Percentiles rank a stretch among this genome's conserved stretches.
Conservation (phyloP, 2,113 vertebrate genomes). For the Corythoichthys intestinalis region DNA sequence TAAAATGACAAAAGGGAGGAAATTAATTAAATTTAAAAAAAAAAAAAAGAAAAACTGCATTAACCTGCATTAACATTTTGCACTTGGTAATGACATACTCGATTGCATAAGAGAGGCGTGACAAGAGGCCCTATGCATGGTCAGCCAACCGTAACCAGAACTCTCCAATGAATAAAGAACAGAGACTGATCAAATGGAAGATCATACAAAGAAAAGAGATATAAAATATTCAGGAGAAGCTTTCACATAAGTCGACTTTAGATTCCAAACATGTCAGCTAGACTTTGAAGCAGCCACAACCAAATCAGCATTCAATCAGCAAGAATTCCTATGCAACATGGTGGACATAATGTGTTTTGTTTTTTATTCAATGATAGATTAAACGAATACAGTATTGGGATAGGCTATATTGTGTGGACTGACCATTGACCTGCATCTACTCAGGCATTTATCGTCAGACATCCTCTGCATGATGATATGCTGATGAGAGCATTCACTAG, state of each 20-base stretch:
- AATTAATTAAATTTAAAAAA: neutral
- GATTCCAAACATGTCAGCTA: neutral
- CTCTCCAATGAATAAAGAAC: constrained; percentile 48
- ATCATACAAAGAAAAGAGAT: constrained; percentile 29
- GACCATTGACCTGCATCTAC: neutral
- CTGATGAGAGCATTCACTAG: neutral
- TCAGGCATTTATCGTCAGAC: neutral
- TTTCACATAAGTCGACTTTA: constrained; percentile 10
- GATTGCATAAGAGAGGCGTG: constrained; percentile 7
- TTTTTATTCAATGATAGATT: neutral
- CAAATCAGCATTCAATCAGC: neutral
- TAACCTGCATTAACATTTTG: neutral
- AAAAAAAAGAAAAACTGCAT: neutral
- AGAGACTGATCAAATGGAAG: constrained; percentile 31
- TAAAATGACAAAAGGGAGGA: neutral
- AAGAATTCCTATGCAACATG: neutral
- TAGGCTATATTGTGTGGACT: too few relatives aligned
- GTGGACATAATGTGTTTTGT: neutral
- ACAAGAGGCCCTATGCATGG: constrained; percentile 13
- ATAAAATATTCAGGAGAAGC: constrained; percentile 24
- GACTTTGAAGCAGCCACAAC: neutral
- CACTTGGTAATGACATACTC: neutral
- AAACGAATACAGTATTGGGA: neutral
- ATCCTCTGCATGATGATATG: constrained; percentile 4
- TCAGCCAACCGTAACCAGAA: constrained; percentile 11